These are phyloP conservation scores for Hemicordylus capensis DNA, from an alignment of 2,113 vertebrate species.

Conservation along the genomic window DNA sequence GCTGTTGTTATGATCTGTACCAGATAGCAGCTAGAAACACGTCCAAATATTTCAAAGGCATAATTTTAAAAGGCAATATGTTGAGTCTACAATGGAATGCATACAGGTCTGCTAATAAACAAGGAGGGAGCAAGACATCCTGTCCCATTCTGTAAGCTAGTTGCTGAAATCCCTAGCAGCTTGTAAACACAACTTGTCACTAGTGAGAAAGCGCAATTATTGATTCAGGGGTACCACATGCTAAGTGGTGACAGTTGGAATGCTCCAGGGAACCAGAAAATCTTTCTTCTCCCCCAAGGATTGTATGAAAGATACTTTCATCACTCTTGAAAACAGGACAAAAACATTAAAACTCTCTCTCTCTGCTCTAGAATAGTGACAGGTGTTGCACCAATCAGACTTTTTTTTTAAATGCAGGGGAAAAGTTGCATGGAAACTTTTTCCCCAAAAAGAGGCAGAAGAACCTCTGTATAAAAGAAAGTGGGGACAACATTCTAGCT, in stretches of 20 bases:
- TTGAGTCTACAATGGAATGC: slow-evolving; percentile 11
- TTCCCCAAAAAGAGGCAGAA: background rate
- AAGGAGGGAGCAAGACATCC: slow-evolving; percentile 9
- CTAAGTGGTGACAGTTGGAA: slow-evolving; percentile 1
- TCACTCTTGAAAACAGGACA: slow-evolving; percentile 23
- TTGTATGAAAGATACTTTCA: background rate
- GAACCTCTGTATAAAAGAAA: background rate
- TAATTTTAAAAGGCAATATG: slow-evolving; percentile 9
- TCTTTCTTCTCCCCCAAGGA: background rate
- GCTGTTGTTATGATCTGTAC: background rate
- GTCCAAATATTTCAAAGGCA: slow-evolving; percentile 9
- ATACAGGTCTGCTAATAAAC: slow-evolving; percentile 15
- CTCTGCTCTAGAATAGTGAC: slow-evolving; percentile 37
- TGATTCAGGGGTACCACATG: background rate
- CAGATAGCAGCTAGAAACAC: background rate
- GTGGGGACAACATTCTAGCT: background rate
- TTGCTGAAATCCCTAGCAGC: slow-evolving; percentile 17
- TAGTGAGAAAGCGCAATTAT: slow-evolving; percentile 13
- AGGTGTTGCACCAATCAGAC: slow-evolving; percentile 50
- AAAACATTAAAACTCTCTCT: slow-evolving; percentile 63
- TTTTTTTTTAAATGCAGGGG: slow-evolving; percentile 25
- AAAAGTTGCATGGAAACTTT: slow-evolving; percentile 9
- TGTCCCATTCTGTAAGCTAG: background rate
- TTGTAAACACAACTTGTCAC: background rate
- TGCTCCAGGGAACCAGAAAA: accelerated